Percentiles rank a stretch among this genome's conserved stretches.
These are phyloP conservation scores for Bombylius discolor DNA, from an alignment of 2,888 invertebrate genomes.

Conservation along the genomic window DNA sequence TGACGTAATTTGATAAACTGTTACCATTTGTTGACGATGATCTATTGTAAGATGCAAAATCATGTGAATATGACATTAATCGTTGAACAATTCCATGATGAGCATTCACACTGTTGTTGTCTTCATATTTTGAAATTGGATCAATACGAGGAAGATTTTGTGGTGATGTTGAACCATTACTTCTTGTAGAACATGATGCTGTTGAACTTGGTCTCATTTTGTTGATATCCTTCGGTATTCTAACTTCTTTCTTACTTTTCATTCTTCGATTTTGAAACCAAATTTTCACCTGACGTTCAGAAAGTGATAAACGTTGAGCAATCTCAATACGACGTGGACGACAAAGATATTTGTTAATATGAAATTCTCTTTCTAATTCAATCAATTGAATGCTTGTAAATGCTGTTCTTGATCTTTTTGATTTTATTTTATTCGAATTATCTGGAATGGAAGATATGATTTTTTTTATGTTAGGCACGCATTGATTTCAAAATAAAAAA, in stretches of 20 bases:
- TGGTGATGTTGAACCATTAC: conserved; percentile 4
- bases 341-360: conserved; percentile 87
- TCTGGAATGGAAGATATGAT: neutral
- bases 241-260: conserved; percentile 61
- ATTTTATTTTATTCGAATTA: neutral
- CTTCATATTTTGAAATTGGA: neutral
- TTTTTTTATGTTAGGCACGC: no score
- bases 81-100: conserved; percentile 14
- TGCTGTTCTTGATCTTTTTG: conserved; percentile 81
- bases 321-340: conserved; percentile 88
- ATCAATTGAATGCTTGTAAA: conserved; percentile 92
- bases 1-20: neutral
- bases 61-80: conserved; percentile 13
- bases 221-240: neutral
- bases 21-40: neutral
- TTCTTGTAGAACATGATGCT: neutral
- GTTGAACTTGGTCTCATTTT: conserved; percentile 5
- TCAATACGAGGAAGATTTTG: neutral
- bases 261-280: conserved; percentile 75
- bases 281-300: conserved; percentile 75
- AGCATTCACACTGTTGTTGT: neutral
- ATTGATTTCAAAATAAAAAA: no score
- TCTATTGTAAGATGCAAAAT: neutral
- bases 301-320: conserved; percentile 79
- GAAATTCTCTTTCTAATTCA: conserved; percentile 91